Conservation (phyloP, 2,113 vertebrate genomes). For the Lycocorax pyrrhopterus region DNA sequence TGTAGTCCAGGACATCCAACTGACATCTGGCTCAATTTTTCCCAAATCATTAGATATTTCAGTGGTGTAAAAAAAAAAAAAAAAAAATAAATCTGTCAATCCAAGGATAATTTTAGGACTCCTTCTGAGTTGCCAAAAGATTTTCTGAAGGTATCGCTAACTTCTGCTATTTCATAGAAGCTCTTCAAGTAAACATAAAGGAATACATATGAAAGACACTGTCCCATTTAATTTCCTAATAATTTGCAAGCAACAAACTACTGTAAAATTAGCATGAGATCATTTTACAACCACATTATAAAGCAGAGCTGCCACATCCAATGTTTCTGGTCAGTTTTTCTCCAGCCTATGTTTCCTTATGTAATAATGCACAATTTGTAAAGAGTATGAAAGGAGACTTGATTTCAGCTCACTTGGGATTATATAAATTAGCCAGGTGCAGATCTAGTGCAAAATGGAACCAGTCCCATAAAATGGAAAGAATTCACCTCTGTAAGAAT, state of each 20-base stretch:
- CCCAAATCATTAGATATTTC: background rate
- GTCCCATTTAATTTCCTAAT: background rate
- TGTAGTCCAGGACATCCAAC: background rate
- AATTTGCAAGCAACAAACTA: background rate
- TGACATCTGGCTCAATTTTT: background rate
- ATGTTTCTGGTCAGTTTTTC: background rate
- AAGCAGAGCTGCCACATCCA: background rate
- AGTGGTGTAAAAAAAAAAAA: background rate
- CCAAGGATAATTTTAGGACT: background rate
- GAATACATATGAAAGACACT: background rate
- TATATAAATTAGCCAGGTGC: background rate
- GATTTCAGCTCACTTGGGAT: background rate
- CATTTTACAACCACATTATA: background rate
- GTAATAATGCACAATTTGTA: background rate
- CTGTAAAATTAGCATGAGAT: background rate
- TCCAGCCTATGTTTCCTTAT: background rate
- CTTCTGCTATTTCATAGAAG: background rate
- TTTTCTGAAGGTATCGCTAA: background rate
- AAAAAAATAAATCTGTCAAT: background rate
- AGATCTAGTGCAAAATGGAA: background rate
- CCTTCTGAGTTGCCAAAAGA: background rate
- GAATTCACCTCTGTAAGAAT: background rate
- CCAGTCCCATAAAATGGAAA: background rate
- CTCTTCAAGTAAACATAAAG: background rate
- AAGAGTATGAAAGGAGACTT: background rate